phyloP scores from a whole-genome alignment of 2,888 invertebrate species.

The Acanthosepion esculentum region DNA sequence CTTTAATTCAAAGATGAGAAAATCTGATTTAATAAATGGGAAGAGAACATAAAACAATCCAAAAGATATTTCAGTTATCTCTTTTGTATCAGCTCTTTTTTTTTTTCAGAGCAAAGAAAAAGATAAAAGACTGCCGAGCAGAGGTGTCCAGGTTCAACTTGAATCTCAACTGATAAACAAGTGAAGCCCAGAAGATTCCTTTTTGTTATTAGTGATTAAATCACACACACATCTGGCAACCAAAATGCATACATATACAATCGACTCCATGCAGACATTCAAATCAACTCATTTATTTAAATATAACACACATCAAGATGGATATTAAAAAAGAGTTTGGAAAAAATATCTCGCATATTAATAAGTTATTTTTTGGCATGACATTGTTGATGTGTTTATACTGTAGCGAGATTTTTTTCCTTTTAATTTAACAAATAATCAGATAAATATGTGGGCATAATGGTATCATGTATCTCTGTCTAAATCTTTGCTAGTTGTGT shows the following conservation, averaged over 20 bases:
- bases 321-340: neutral
- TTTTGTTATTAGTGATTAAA: neutral
- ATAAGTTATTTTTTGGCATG: neutral
- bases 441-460: neutral
- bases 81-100: neutral
- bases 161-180: neutral
- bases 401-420: neutral
- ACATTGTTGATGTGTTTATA: neutral
- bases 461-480: neutral
- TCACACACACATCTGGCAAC: neutral
- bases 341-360: neutral
- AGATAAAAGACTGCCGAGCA: neutral
- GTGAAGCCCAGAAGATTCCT: neutral
- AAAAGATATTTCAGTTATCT: neutral
- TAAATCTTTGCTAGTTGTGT: neutral
- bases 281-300: neutral
- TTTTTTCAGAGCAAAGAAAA: neutral
- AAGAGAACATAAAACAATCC: neutral
- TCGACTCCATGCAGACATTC: neutral
- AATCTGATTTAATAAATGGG: neutral
- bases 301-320: neutral
- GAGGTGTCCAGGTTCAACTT: constrained; percentile 33
- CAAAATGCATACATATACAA: neutral
- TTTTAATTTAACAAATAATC: neutral
- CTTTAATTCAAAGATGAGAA: constrained; percentile 21